Evolutionary conservation across 1,140 invertebrate species (phyloP).

Genomic region (Hermetia illucens): DNA sequence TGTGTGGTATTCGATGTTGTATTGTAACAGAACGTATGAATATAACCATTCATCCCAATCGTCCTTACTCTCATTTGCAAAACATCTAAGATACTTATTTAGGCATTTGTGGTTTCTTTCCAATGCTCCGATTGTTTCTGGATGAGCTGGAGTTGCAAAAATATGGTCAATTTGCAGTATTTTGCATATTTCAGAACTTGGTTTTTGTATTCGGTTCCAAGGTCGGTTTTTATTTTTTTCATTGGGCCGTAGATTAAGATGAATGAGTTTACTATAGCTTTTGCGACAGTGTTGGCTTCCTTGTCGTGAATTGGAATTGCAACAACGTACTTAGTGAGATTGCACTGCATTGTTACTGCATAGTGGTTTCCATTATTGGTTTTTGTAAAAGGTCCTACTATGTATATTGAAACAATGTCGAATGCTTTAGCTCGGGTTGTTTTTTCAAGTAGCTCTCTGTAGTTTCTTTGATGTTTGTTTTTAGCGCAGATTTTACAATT

Average conservation of each 20-base stretch:
- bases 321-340: slow-evolving; percentile 6
- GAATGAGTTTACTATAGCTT: slow-evolving; percentile 7
- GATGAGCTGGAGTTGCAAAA: no score
- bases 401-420: not conserved
- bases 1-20: not conserved
- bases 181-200: slow-evolving; percentile 4
- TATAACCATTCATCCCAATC: slow-evolving; percentile 1
- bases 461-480: no score
- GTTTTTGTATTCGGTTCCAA: slow-evolving; percentile 8
- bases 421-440: no score
- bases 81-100: slow-evolving; percentile 5
- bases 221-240: slow-evolving; percentile 5
- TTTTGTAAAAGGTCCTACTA: not conserved
- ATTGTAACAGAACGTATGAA: not conserved
- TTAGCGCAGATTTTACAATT: no score
- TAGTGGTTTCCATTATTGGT: not conserved
- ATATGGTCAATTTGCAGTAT: no score
- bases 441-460: no score
- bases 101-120: slow-evolving; percentile 4
- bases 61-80: not conserved
- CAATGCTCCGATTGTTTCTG: slow-evolving; percentile 4
- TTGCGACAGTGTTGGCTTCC: slow-evolving; percentile 6
- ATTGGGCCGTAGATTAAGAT: slow-evolving; percentile 6
- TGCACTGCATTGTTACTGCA: slow-evolving; percentile 3
- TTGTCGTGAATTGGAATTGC: slow-evolving; percentile 5